Percentiles rank a stretch among this genome's conserved stretches.
Conservation (phyloP, 2,888 invertebrate genomes). For the Augochlorella aurata region DNA sequence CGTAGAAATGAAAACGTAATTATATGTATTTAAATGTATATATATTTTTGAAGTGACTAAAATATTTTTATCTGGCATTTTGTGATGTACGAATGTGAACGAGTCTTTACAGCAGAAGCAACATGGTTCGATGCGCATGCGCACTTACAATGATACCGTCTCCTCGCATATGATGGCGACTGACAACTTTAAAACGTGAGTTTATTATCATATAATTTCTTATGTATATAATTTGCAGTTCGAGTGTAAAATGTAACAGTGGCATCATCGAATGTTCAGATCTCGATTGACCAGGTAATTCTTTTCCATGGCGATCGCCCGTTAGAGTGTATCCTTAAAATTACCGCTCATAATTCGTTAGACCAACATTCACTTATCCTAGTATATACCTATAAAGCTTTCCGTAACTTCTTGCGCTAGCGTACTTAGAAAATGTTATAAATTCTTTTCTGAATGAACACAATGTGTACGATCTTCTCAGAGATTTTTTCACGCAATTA, state of each 20-base stretch:
- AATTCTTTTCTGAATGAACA: slow-evolving; percentile 28
- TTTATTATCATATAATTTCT: slow-evolving; percentile 74
- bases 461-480: slow-evolving; percentile 17
- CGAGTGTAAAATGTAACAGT: slow-evolving; percentile 60
- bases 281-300: slow-evolving; percentile 26
- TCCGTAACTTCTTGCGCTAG: slow-evolving; percentile 58
- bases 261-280: slow-evolving; percentile 41
- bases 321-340: slow-evolving; percentile 62
- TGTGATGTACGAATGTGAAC: slow-evolving; percentile 53
- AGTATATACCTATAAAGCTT: slow-evolving; percentile 68
- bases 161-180: slow-evolving; percentile 78
- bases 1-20: not conserved
- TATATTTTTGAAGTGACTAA: slow-evolving; percentile 25
- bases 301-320: slow-evolving; percentile 30
- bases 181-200: slow-evolving; percentile 81
- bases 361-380: slow-evolving; percentile 66
- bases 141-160: slow-evolving; percentile 69
- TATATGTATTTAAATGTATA: slow-evolving; percentile 10
- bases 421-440: slow-evolving; percentile 44
- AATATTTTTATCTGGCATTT: slow-evolving; percentile 49
- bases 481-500: not conserved
- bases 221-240: slow-evolving; percentile 50
- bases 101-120: slow-evolving; percentile 66
- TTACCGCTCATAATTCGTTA: slow-evolving; percentile 67
- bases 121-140: slow-evolving; percentile 73